Conservation (phyloP, 2,113 vertebrate genomes). For the Corythoichthys intestinalis region DNA sequence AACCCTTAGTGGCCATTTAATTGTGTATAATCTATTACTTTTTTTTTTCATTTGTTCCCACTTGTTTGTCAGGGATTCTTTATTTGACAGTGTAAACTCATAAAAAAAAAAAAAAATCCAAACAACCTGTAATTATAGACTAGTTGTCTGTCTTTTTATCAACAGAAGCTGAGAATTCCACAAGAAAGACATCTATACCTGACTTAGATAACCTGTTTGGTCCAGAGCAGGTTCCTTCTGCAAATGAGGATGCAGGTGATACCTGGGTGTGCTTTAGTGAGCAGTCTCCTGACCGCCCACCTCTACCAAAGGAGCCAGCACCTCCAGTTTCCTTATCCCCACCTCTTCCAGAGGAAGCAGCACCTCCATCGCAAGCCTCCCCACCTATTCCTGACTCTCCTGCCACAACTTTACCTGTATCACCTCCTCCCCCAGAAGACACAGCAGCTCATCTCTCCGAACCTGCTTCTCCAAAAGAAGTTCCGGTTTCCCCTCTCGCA, state of each 20-base stretch:
- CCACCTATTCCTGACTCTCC: conserved; percentile 54
- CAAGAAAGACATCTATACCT: conserved; percentile 80
- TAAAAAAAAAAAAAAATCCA: not conserved
- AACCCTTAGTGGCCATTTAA: not conserved
- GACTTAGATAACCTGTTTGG: conserved; percentile 97
- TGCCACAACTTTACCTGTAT: conserved; percentile 51
- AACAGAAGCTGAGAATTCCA: conserved; percentile 44
- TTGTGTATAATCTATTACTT: not conserved
- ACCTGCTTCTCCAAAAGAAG: conserved; percentile 50
- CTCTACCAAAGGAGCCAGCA: conserved; percentile 36
- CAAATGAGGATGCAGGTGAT: conserved; percentile 68
- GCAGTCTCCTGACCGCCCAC: conserved; percentile 69
- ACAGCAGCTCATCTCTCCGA: conserved; percentile 40
- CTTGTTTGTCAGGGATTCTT: conserved; percentile 13
- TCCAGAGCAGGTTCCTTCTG: conserved; percentile 75
- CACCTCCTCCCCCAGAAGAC: conserved; percentile 50
- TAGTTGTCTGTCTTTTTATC: conserved; percentile 26
- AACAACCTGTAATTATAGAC: conserved; percentile 10
- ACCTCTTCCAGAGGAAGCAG: conserved; percentile 65
- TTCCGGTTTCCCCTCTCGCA: conserved; percentile 33
- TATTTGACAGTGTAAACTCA: conserved; percentile 1
- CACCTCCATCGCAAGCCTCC: conserved; percentile 56
- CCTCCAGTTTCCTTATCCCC: conserved; percentile 48
- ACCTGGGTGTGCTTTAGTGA: conserved; percentile 92
- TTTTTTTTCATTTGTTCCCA: not conserved